Evolutionary conservation across 2,888 invertebrate genomes (phyloP).

Genomic region (Eilema depressum): DNA sequence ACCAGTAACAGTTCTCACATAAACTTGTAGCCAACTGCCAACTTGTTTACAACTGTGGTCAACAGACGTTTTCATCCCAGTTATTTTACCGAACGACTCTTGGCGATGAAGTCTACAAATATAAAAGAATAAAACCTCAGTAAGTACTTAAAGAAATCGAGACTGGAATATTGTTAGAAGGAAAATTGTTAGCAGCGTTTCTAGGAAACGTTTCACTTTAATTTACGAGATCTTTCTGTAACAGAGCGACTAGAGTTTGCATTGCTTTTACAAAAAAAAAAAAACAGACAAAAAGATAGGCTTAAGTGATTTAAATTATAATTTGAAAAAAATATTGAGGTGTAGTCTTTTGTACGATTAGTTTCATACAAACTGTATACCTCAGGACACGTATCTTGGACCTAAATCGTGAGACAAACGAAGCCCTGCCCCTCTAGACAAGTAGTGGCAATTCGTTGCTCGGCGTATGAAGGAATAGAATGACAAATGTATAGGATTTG

Average conservation of each 20-base stretch:
- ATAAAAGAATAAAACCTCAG: constrained; percentile 20
- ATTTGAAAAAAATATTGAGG: neutral
- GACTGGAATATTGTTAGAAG: constrained; percentile 3
- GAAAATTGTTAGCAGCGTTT: constrained; percentile 5
- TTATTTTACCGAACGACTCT: constrained; percentile 14
- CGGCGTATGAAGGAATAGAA: no score
- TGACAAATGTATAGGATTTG: no score
- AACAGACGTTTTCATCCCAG: constrained; percentile 2
- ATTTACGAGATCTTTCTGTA: constrained; percentile 3
- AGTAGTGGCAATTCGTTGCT: no score
- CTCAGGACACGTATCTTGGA: no score
- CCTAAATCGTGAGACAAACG: no score
- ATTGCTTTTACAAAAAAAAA: neutral
- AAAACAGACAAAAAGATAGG: no score
- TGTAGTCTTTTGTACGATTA: no score
- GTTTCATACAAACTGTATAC: no score
- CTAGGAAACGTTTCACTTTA: neutral
- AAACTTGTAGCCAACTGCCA: constrained; percentile 10
- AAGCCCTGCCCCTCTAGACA: no score
- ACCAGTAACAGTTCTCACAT: neutral
- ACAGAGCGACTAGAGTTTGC: neutral
- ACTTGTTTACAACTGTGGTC: constrained; percentile 29
- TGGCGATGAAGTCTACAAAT: constrained; percentile 20
- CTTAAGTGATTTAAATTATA: no score
- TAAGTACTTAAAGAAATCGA: constrained; percentile 9